Conservation (phyloP, 2,888 invertebrate genomes). For the Epinotia brunnichana region DNA sequence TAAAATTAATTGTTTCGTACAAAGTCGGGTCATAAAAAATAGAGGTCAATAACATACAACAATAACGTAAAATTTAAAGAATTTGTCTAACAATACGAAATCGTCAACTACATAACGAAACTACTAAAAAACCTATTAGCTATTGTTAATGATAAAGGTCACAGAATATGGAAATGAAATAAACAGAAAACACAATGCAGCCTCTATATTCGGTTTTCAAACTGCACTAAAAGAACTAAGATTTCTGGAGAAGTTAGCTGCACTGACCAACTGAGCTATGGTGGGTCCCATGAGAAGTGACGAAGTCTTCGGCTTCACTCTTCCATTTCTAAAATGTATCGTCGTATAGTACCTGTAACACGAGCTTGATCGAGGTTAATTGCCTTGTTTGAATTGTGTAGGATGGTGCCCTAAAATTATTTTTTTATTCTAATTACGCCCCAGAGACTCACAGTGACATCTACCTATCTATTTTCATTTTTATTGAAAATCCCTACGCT, state of each 20-base stretch:
- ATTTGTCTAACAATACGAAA: slow-evolving; percentile 4
- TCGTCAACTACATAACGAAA: background rate
- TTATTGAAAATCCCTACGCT: no score
- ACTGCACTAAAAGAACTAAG: background rate
- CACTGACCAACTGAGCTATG: no score
- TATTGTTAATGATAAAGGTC: slow-evolving; percentile 10
- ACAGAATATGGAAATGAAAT: background rate
- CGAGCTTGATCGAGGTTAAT: no score
- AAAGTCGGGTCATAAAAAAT: background rate
- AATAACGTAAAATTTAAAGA: background rate
- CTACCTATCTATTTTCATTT: no score
- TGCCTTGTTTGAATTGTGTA: no score
- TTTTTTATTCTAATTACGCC: no score
- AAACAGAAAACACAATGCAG: background rate
- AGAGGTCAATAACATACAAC: background rate
- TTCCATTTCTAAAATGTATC: no score
- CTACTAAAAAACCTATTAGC: slow-evolving; percentile 3
- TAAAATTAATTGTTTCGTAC: background rate
- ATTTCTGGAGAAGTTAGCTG: background rate
- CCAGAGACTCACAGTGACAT: no score
- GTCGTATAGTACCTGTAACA: no score
- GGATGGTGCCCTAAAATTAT: no score
- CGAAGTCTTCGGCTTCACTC: no score
- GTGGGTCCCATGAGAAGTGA: no score
- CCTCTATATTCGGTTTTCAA: background rate